These are phyloP conservation scores for Epinephelus cyanopodus DNA, from an alignment of 2,113 vertebrate species.

Conservation along the genomic window DNA sequence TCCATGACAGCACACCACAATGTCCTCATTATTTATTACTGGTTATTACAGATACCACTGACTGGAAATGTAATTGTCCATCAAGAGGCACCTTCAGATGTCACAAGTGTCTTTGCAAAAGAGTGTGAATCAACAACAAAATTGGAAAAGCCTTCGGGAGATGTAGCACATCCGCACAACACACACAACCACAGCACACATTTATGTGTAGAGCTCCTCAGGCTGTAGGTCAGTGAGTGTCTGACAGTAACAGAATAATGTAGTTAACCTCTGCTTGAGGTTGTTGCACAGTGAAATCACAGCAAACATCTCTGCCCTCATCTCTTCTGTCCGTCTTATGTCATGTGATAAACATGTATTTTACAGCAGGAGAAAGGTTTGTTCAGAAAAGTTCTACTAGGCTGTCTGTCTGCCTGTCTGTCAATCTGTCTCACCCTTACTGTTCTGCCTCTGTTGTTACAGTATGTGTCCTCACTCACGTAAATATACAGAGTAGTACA, in stretches of 20 bases:
- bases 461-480: neutral
- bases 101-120: slow-evolving; percentile 37
- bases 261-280: slow-evolving; percentile 56
- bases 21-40: slow-evolving; percentile 9
- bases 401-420: neutral
- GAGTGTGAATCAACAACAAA: slow-evolving; percentile 35
- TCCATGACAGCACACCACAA: slow-evolving; percentile 21
- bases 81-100: slow-evolving; percentile 22
- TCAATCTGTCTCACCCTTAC: neutral
- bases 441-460: neutral
- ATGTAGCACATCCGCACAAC: slow-evolving; percentile 28
- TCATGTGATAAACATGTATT: neutral
- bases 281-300: slow-evolving; percentile 22
- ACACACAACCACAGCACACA: slow-evolving; percentile 22
- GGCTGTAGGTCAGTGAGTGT: slow-evolving; percentile 65
- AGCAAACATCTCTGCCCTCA: slow-evolving; percentile 7
- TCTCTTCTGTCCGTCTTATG: slow-evolving; percentile 6
- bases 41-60: slow-evolving; percentile 5
- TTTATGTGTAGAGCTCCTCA: slow-evolving; percentile 31
- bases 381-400: neutral
- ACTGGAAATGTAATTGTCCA: neutral
- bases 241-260: slow-evolving; percentile 52
- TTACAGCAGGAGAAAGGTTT: neutral
- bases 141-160: slow-evolving; percentile 23
- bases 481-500: neutral